These are phyloP conservation scores for Drosophila differens DNA, from an alignment of 2,888 invertebrate genomes.

Conservation along the genomic window DNA sequence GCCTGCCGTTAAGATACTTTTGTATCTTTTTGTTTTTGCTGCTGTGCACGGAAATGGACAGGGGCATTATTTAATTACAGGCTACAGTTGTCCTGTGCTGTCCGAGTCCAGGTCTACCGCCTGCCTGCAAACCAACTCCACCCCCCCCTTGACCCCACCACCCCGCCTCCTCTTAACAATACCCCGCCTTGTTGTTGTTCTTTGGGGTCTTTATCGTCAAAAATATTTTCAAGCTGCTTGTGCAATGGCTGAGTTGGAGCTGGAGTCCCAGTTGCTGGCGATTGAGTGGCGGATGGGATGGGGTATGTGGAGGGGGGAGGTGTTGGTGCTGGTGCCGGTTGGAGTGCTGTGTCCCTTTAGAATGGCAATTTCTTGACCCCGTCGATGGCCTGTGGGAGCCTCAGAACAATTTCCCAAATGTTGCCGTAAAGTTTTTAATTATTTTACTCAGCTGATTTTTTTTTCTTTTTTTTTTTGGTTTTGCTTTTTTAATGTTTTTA, in stretches of 20 bases:
- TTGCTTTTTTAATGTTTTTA: conserved; percentile 21
- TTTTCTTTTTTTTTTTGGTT: background rate
- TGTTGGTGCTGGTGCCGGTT: background rate
- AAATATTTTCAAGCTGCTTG: conserved; percentile 60
- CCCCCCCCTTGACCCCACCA: background rate
- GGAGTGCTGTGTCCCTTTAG: conserved; percentile 32
- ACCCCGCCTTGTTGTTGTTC: conserved; percentile 23
- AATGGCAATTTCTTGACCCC: conserved; percentile 62
- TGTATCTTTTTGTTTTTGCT: conserved; percentile 45
- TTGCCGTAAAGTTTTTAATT: conserved; percentile 68
- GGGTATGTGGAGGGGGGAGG: background rate
- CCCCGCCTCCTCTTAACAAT: background rate
- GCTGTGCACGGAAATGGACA: conserved; percentile 26
- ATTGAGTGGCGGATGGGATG: background rate
- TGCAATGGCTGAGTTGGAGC: background rate
- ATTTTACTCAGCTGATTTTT: conserved; percentile 50
- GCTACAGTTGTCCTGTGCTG: conserved; percentile 68
- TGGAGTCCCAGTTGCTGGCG: background rate
- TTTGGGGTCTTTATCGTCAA: conserved; percentile 55
- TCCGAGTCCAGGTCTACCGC: conserved; percentile 22
- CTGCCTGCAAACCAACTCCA: background rate
- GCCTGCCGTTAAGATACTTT: conserved; percentile 74
- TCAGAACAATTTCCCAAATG: conserved; percentile 64
- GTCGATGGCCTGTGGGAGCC: conserved; percentile 75
- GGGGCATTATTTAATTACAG: conserved; percentile 76